These are phyloP conservation scores for Stenotaenia linearis DNA, from an alignment of 2,888 invertebrate species.

Conservation along the genomic window DNA sequence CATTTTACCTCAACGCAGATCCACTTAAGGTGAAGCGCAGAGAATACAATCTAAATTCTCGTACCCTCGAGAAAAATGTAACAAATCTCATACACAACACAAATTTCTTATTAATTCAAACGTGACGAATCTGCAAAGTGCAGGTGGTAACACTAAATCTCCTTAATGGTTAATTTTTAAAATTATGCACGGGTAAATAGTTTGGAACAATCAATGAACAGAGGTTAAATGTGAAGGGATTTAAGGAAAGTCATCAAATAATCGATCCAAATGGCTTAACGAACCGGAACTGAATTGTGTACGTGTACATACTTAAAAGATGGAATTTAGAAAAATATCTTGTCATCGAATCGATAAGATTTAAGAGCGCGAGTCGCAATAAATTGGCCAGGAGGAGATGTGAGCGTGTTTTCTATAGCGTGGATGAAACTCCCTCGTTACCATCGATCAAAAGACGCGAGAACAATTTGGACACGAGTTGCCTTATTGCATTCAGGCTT, in stretches of 20 bases:
- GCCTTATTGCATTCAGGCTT: slow-evolving; percentile 24
- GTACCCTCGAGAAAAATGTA: neutral
- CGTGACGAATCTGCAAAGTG: neutral
- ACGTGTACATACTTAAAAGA: neutral
- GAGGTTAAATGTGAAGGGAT: neutral
- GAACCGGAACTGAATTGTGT: neutral
- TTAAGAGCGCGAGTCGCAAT: slow-evolving; percentile 13
- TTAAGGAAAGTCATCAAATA: neutral
- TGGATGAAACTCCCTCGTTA: slow-evolving; percentile 15
- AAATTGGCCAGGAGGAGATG: slow-evolving; percentile 12
- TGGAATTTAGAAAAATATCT: slow-evolving; percentile 17
- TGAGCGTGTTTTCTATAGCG: neutral
- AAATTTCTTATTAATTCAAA: neutral
- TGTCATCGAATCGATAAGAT: slow-evolving; percentile 17
- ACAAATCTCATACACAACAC: neutral
- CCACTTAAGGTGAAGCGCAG: neutral
- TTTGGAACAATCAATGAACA: neutral
- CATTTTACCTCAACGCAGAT: neutral
- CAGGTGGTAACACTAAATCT: neutral
- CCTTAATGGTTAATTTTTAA: neutral
- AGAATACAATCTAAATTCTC: neutral
- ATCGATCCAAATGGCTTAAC: neutral
- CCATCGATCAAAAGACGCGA: slow-evolving; percentile 23
- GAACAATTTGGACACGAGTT: slow-evolving; percentile 20
- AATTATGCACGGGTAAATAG: neutral